Evolutionary conservation across 2,797 vertebrate species (phyloP).

Genomic region (Meriones psammophilus): DNA sequence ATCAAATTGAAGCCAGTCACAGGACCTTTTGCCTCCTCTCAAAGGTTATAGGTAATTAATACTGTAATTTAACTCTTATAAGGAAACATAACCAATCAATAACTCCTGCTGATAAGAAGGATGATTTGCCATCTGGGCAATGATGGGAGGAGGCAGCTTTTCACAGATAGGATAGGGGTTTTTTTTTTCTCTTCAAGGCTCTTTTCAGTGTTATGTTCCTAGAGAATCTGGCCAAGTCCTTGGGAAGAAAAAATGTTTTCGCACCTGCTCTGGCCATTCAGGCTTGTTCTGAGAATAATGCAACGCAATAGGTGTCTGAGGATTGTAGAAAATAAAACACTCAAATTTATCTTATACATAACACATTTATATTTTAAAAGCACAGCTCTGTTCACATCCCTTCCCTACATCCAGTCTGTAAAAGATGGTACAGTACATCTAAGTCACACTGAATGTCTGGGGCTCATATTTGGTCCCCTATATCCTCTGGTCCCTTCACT

Average conservation of each 20-base stretch:
- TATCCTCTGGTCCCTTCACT: background rate
- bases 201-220: background rate
- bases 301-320: background rate
- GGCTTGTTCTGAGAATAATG: slow-evolving; percentile 54
- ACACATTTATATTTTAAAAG: background rate
- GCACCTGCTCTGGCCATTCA: background rate
- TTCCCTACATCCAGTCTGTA: background rate
- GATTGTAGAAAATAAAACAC: background rate
- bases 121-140: background rate
- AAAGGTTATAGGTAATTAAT: background rate
- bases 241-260: background rate
- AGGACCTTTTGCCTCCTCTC: background rate
- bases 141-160: background rate
- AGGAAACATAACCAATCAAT: background rate
- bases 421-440: background rate
- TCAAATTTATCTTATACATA: background rate
- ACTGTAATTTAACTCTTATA: background rate
- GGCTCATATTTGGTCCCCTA: background rate
- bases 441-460: background rate
- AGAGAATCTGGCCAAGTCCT: background rate
- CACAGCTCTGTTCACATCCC: background rate
- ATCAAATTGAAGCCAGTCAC: slow-evolving; percentile 7
- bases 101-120: background rate
- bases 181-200: background rate
- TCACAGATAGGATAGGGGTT: background rate